phyloP scores from a whole-genome alignment of 2,888 invertebrate species.

The Crepidodera aurea region DNA sequence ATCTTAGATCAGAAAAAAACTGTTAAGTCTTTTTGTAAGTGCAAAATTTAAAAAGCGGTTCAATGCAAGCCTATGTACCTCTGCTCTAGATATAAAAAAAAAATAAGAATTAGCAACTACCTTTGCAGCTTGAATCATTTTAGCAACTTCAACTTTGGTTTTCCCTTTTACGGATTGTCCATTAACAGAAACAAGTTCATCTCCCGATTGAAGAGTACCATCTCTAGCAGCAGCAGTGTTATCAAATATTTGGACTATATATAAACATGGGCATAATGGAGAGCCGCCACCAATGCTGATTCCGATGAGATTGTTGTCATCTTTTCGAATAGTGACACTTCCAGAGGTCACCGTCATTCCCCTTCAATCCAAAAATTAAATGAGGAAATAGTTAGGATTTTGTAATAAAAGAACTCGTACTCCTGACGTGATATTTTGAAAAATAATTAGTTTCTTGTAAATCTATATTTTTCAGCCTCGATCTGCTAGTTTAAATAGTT shows the following conservation, averaged over 20 bases:
- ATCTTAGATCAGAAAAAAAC: no score
- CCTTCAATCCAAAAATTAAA: slow-evolving; percentile 66
- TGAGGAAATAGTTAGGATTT: no score
- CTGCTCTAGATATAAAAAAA: no score
- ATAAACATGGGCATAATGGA: slow-evolving; percentile 94
- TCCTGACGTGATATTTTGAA: no score
- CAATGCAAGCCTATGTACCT: no score
- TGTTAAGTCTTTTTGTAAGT: no score
- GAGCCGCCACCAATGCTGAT: slow-evolving; percentile 98
- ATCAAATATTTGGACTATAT: slow-evolving; percentile 98
- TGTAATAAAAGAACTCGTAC: no score
- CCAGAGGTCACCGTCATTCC: slow-evolving; percentile 98
- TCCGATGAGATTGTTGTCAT: slow-evolving; percentile 92
- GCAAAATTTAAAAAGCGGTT: no score
- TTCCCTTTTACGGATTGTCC: slow-evolving; percentile 93
- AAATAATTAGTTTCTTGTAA: no score
- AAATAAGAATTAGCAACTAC: slow-evolving; percentile 61
- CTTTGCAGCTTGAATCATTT: slow-evolving; percentile 94
- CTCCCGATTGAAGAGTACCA: slow-evolving; percentile 94
- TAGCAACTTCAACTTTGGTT: slow-evolving; percentile 98
- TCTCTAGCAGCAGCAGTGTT: slow-evolving; percentile 95
- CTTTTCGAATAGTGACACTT: slow-evolving; percentile 88
- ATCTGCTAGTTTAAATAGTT: no score
- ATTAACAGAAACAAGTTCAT: slow-evolving; percentile 95
- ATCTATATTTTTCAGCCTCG: no score